Evolutionary conservation across 2,888 invertebrate genomes (phyloP).

Genomic region (Cerastis leucographa): DNA sequence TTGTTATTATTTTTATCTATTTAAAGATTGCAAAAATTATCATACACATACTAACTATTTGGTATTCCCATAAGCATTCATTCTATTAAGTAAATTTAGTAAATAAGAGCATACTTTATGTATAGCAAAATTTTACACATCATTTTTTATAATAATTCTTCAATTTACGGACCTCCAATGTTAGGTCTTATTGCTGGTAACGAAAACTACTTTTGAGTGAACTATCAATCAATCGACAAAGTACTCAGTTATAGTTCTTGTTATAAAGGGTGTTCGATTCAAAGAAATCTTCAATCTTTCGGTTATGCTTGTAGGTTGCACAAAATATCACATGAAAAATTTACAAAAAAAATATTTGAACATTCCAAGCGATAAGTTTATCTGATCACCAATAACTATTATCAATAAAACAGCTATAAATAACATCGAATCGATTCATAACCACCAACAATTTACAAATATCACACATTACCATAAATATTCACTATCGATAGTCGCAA

Average conservation of each 20-base stretch:
- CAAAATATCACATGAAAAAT: neutral
- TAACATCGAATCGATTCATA: slow-evolving; percentile 20
- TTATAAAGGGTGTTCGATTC: too few species aligned
- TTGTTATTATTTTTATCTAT: neutral
- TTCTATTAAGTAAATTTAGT: too few species aligned
- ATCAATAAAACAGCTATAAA: slow-evolving; percentile 16
- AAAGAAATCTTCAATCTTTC: too few species aligned
- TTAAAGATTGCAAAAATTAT: neutral
- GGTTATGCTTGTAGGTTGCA: too few species aligned
- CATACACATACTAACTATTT: neutral
- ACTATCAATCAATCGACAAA: neutral
- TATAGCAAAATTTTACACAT: neutral
- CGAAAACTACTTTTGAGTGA: neutral
- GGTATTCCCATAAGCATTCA: neutral
- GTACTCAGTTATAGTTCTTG: neutral
- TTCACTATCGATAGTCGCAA: slow-evolving; percentile 43
- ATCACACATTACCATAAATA: slow-evolving; percentile 49
- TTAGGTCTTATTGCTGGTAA: neutral
- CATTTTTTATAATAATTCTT: too few species aligned
- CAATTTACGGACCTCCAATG: neutral
- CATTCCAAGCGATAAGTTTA: neutral
- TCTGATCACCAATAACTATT: slow-evolving; percentile 6
- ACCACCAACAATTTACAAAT: slow-evolving; percentile 28
- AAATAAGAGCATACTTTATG: neutral
- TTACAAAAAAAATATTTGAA: neutral